Percentiles rank a stretch among this genome's conserved stretches.
Evolutionary conservation across 2,888 invertebrate species (phyloP).

Genomic region (Caenorhabditis doughertyi): DNA sequence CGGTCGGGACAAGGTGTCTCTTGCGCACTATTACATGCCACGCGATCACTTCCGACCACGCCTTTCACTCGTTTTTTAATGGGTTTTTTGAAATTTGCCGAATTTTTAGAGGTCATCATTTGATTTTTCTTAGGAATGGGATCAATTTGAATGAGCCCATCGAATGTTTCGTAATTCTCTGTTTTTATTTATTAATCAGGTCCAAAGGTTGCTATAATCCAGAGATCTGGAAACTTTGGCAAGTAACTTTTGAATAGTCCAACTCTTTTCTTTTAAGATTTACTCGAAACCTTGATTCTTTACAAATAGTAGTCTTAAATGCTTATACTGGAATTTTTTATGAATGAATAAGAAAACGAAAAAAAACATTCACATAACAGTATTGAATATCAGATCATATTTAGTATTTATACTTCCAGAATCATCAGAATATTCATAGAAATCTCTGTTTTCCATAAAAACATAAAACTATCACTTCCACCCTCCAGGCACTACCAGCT

Average conservation of each 20-base stretch:
- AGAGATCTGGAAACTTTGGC: too few species aligned
- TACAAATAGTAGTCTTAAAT: too few species aligned
- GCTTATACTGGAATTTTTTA: too few species aligned
- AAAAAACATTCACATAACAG: too few species aligned
- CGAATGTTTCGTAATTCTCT: not conserved
- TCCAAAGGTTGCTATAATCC: too few species aligned
- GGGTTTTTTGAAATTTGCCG: constrained; percentile 10
- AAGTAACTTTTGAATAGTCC: too few species aligned
- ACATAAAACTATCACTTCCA: not conserved
- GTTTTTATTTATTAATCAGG: too few species aligned
- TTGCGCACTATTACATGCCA: constrained; percentile 11
- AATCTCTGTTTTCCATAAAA: not conserved
- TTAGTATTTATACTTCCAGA: not conserved
- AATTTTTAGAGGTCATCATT: not conserved
- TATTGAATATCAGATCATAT: too few species aligned
- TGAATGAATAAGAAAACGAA: too few species aligned
- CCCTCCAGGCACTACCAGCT: constrained; percentile 19
- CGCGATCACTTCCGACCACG: constrained; percentile 38
- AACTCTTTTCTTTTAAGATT: too few species aligned
- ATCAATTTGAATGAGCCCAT: not conserved
- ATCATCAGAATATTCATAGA: not conserved
- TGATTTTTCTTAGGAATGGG: not conserved
- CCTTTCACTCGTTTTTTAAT: constrained; percentile 15
- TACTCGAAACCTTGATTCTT: too few species aligned
- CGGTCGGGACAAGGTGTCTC: constrained; percentile 24